These are phyloP conservation scores for Nannospalax galili DNA, from an alignment of 2,113 vertebrate genomes.

Conservation along the genomic window DNA sequence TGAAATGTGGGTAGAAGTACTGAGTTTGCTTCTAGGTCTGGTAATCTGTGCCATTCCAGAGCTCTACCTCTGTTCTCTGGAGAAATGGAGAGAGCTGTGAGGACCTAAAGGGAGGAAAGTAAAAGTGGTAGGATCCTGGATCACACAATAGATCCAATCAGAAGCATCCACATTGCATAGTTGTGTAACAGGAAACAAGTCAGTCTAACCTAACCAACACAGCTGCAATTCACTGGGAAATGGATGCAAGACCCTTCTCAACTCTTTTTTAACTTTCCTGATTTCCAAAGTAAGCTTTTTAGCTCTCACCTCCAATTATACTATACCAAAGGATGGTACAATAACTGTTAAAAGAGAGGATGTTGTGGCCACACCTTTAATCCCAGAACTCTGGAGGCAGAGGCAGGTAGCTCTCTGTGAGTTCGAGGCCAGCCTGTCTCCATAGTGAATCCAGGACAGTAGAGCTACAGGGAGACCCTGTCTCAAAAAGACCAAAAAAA, in stretches of 20 bases:
- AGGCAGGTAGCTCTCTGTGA: no score
- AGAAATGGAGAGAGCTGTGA: background rate
- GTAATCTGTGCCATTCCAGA: background rate
- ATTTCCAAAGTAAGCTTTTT: background rate
- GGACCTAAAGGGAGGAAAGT: background rate
- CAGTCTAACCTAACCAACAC: background rate
- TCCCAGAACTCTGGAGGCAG: no score
- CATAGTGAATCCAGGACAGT: no score
- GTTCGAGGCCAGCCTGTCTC: no score
- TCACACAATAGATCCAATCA: background rate
- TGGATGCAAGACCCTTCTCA: background rate
- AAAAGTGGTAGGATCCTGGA: background rate
- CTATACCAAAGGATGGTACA: background rate
- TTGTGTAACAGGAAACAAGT: background rate
- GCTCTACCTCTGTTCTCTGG: background rate
- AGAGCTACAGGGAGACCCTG: no score
- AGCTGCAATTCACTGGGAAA: background rate
- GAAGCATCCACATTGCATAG: background rate
- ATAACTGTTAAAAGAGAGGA: background rate
- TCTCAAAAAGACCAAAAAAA: no score
- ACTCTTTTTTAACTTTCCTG: background rate
- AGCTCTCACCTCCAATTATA: rapidly evolving
- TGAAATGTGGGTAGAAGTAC: background rate
- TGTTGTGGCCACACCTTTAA: no score
- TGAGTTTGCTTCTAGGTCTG: background rate